Evolutionary conservation across 2,888 invertebrate species (phyloP).

Genomic region (Coecobrya sp.): DNA sequence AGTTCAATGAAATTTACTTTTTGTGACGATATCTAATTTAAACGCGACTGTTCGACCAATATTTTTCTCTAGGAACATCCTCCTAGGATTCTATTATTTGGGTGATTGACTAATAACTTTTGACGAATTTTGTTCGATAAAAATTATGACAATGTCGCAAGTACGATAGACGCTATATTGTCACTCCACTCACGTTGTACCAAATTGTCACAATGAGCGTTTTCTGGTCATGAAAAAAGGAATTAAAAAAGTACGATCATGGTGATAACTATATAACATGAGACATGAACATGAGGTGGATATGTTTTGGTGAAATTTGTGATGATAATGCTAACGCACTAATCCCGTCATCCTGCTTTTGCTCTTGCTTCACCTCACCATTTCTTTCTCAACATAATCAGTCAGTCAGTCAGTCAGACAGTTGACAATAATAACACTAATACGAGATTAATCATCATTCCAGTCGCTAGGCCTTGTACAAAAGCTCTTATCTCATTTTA

Average conservation of each 20-base stretch:
- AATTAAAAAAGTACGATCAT: neutral
- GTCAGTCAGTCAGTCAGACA: slow-evolving; percentile 46
- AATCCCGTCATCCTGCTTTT: slow-evolving; percentile 64
- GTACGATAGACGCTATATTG: neutral
- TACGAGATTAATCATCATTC: slow-evolving; percentile 53
- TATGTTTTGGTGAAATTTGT: neutral
- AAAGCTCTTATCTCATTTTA: slow-evolving; percentile 63
- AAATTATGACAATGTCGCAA: neutral
- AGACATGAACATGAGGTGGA: neutral
- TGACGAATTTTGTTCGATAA: neutral
- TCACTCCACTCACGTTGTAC: too few species aligned
- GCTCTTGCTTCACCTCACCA: slow-evolving; percentile 2
- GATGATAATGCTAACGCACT: slow-evolving; percentile 66
- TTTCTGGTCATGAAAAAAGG: neutral
- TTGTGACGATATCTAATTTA: neutral
- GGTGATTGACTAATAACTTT: neutral
- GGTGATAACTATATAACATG: neutral
- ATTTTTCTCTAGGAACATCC: too few species aligned
- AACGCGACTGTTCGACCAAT: too few species aligned
- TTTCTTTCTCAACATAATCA: slow-evolving; percentile 41
- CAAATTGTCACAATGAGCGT: too few species aligned
- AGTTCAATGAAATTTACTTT: slow-evolving; percentile 22
- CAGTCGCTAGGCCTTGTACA: slow-evolving; percentile 4
- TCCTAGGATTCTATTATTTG: too few species aligned
- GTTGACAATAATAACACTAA: slow-evolving; percentile 63